A percentile compares a stretch with the other conserved stretches of the same genome.
Evolutionary conservation across 2,113 vertebrate species (phyloP).

Genomic region (Myiozetetes cayanensis): DNA sequence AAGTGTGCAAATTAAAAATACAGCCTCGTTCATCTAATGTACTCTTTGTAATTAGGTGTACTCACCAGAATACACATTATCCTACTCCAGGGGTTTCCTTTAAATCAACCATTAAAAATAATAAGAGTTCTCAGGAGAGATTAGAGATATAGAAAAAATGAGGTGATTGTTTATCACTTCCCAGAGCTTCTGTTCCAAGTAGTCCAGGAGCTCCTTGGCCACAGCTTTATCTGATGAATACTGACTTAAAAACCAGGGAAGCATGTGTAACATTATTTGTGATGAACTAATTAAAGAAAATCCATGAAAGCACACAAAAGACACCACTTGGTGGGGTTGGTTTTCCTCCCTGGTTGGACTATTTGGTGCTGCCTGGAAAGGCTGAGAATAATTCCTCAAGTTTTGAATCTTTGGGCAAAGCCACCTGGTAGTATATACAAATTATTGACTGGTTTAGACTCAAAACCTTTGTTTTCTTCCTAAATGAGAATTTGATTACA

Average conservation of each 20-base stretch:
- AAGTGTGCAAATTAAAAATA: background rate
- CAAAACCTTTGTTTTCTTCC: background rate
- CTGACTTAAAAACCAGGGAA: constrained; percentile 12
- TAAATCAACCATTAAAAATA: background rate
- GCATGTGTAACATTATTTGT: background rate
- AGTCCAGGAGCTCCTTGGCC: background rate
- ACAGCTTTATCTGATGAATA: background rate
- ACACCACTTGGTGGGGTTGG: background rate
- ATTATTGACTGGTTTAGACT: background rate
- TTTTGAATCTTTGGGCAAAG: background rate
- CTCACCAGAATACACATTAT: background rate
- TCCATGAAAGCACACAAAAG: background rate
- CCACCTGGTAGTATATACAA: background rate
- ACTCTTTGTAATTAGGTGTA: background rate
- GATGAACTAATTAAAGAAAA: constrained; percentile 8
- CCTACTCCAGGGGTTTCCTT: background rate
- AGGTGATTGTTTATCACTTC: background rate
- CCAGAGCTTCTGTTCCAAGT: background rate
- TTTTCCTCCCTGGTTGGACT: background rate
- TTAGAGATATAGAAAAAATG: background rate
- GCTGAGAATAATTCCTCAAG: background rate
- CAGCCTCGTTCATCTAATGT: background rate
- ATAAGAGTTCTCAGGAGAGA: background rate
- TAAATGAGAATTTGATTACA: background rate
- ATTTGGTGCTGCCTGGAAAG: background rate